These are phyloP conservation scores for Eupithecia abbreviata DNA, from an alignment of 2,888 invertebrate genomes.

Conservation along the genomic window DNA sequence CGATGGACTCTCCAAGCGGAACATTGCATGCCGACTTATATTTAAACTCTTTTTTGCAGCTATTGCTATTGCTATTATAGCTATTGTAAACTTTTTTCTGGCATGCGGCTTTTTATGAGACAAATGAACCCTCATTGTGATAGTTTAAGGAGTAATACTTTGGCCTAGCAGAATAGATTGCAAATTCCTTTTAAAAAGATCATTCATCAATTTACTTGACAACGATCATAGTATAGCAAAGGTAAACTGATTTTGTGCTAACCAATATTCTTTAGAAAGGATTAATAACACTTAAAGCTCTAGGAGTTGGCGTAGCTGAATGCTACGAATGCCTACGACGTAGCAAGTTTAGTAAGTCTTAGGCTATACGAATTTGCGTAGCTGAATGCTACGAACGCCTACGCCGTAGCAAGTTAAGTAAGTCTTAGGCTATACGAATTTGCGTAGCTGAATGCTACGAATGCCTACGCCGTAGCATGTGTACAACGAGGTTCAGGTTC, in stretches of 20 bases:
- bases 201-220: background rate
- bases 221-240: background rate
- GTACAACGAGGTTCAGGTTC: background rate
- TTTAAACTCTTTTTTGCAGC: background rate
- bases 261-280: background rate
- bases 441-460: background rate
- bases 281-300: background rate
- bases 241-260: background rate
- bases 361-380: conserved; percentile 5
- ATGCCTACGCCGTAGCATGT: conserved; percentile 3
- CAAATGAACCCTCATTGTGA: background rate
- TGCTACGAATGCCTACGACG: background rate
- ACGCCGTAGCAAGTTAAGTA: background rate
- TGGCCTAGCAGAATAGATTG: background rate
- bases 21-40: conserved; percentile 13
- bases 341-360: background rate
- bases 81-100: background rate
- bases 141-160: background rate
- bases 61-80: too few species aligned
- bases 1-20: conserved; percentile 9
- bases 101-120: background rate
- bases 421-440: background rate
- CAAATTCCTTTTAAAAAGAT: background rate
- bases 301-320: background rate
- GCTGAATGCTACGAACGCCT: background rate